phyloP scores from a whole-genome alignment of 2,888 invertebrate species.

The Eustalomyia histrio region DNA sequence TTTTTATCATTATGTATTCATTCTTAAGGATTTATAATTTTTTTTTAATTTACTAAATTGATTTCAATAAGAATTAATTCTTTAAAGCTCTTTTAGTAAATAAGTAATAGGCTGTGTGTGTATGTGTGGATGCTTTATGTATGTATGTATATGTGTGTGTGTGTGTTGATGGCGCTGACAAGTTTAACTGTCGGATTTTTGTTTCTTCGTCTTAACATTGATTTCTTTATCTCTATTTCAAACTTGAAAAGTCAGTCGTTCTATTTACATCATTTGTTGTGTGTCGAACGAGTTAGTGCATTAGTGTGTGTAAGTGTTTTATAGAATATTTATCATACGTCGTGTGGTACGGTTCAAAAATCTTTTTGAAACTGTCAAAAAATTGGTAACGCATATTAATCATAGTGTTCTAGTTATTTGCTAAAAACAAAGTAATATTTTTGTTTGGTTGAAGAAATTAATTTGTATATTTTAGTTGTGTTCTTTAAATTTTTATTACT shows the following conservation, averaged over 20 bases:
- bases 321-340: constrained; percentile 62
- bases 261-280: constrained; percentile 10
- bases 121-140: background rate
- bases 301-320: background rate
- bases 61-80: background rate
- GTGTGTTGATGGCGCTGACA: constrained; percentile 9
- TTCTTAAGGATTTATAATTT: too few relatives aligned
- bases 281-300: background rate
- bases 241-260: constrained; percentile 41
- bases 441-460: background rate
- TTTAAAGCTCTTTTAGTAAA: background rate
- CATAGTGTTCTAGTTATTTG: constrained; percentile 49
- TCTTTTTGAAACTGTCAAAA: constrained; percentile 38
- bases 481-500: background rate
- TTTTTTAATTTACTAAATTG: too few relatives aligned
- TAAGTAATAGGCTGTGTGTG: background rate
- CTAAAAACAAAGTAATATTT: constrained; percentile 20
- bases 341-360: constrained; percentile 38
- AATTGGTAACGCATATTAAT: constrained; percentile 57
- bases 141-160: background rate
- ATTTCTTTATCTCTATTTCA: constrained; percentile 37
- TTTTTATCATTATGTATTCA: too few relatives aligned
- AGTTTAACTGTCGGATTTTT: constrained; percentile 10
- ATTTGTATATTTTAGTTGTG: too few relatives aligned
- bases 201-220: constrained; percentile 41